These are phyloP conservation scores for Eristalinus sepulchralis DNA, from an alignment of 2,888 invertebrate species.

Conservation along the genomic window DNA sequence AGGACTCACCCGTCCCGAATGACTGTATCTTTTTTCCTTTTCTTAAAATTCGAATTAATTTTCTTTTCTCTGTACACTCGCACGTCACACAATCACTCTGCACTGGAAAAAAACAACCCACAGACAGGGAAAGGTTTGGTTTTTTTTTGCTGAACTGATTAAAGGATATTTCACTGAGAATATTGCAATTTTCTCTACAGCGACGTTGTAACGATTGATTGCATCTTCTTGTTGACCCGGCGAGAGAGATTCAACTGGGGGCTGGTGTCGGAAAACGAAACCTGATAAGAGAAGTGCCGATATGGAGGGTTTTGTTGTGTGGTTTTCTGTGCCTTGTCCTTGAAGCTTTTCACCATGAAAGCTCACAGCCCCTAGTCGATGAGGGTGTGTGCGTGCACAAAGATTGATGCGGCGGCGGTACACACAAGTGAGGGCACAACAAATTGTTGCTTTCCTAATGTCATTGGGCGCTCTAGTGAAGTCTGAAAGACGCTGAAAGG, in stretches of 20 bases:
- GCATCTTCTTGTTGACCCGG: conserved; percentile 55
- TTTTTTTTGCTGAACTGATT: conserved; percentile 22
- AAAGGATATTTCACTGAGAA: conserved; percentile 20
- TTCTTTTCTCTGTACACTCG: conserved; percentile 6
- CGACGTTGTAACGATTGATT: conserved; percentile 25
- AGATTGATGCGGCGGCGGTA: not conserved
- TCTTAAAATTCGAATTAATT: not conserved
- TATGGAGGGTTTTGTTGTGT: not conserved
- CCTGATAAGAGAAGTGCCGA: conserved; percentile 64
- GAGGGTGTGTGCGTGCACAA: conserved; percentile 13
- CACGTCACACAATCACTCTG: not conserved
- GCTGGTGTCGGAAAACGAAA: conserved; percentile 40
- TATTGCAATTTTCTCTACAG: conserved; percentile 21
- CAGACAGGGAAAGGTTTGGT: not conserved
- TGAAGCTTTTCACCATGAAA: conserved; percentile 66
- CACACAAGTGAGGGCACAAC: conserved; percentile 39
- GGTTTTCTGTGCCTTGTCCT: not conserved
- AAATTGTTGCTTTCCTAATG: conserved; percentile 62
- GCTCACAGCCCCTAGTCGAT: conserved; percentile 37
- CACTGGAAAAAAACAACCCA: no score
- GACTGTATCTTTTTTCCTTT: not conserved
- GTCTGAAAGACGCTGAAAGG: conserved; percentile 47
- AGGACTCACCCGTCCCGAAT: conserved; percentile 48
- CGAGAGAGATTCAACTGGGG: conserved; percentile 62
- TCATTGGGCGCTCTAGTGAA: not conserved